Base-by-base conservation (phyloP, 2,797 vertebrate genomes). In the Xiphophorus birchmanni region DNA sequence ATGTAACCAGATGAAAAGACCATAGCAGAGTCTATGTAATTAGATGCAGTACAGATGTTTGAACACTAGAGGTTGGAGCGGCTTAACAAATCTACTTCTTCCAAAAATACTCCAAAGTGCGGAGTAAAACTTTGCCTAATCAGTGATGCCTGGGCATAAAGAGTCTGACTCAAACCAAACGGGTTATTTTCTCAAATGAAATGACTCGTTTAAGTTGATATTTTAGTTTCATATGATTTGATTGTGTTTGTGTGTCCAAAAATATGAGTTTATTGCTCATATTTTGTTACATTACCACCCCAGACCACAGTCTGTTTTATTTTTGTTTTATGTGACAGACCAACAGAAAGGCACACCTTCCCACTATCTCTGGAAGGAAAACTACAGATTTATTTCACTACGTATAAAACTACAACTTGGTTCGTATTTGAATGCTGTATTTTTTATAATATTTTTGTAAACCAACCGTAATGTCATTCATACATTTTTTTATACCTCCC, bases 31-130 rank as follows among this genome's bases (percentile, higher is more conserved):
- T 47, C 44, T 32, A 50, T 26, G 60, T 72, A 82, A 73, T 26
- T 23, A 26, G 52, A 67, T 81, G 79, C 67, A 83, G 65, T 84
- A 56, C 69, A 76, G 45, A 52, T 32, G 32, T 81, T 80, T 81
- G 18, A 29, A 83, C 89, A 91, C 76, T 23, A 42, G 84, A 65
- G 81, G 87, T 76, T 60, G 87, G 35, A 48, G 58, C 63, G 76
- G 69, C n/a, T 52, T 74, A 65, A 71, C 6, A 79, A 75, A 37
- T 79, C 23, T 15, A 54, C 15, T 73, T 2, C 35, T 35, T 5
- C 52, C 44, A 4, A 50, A 35, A 81, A 32, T 65, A 23, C n/a
- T 63, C 44, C 37, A 29, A 52, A 26, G 50, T 37, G 73, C 29
- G 40, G 7, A 13, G 74, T 29, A 67, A 67, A 40, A 21, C 3